These are phyloP conservation scores for Lophura nycthemera DNA, from an alignment of 2,113 vertebrate genomes.

Conservation along the genomic window DNA sequence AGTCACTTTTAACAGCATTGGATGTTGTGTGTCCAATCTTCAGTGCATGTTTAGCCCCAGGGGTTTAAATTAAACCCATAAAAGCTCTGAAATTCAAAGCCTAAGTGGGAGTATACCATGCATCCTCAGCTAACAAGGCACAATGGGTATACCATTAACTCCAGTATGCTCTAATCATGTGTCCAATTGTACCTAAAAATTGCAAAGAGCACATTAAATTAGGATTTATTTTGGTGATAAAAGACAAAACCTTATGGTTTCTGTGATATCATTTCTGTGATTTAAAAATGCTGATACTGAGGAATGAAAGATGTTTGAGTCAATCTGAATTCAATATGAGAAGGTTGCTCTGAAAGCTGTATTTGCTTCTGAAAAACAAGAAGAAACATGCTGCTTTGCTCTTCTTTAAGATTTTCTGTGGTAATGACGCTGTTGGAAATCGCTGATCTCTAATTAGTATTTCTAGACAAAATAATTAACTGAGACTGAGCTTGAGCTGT, in stretches of 20 bases:
- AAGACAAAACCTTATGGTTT: background rate
- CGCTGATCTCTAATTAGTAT: conserved; percentile 14
- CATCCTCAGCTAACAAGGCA: conserved; percentile 38
- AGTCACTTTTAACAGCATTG: background rate
- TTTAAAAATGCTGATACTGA: background rate
- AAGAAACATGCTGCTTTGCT: background rate
- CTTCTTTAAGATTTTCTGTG: conserved; percentile 6
- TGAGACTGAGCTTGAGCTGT: background rate
- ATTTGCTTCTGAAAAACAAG: background rate
- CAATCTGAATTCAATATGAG: background rate
- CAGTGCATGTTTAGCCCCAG: background rate
- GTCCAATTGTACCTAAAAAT: conserved; percentile 16
- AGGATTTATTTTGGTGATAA: conserved; percentile 46
- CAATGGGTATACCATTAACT: conserved; percentile 7
- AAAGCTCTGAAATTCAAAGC: conserved; percentile 23
- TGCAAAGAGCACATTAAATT: conserved; percentile 1
- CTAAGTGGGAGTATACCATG: background rate
- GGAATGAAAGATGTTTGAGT: background rate
- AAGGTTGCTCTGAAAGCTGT: background rate
- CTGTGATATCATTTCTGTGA: conserved; percentile 22
- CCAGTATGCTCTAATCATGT: background rate
- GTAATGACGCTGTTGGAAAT: background rate
- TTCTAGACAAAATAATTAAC: conserved; percentile 10
- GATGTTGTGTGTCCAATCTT: background rate
- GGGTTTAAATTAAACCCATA: conserved; percentile 31